These are phyloP conservation scores for Drosophila recens DNA, from an alignment of 2,888 invertebrate species.

Conservation along the genomic window DNA sequence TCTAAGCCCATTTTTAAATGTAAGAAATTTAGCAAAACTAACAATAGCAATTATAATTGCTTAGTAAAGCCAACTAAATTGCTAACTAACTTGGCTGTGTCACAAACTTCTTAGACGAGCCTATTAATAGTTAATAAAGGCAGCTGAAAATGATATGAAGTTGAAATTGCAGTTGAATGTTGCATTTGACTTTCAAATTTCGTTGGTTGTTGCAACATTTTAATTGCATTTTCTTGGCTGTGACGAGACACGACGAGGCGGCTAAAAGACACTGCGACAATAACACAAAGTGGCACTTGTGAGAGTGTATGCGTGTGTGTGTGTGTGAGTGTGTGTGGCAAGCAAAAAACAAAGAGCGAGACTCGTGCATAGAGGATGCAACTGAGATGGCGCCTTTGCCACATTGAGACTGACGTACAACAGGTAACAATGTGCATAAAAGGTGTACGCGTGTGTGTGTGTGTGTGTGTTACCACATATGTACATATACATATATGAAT, in stretches of 20 bases:
- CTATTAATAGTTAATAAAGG: constrained; percentile 14
- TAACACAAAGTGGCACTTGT: constrained; percentile 56
- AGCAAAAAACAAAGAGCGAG: constrained; percentile 19
- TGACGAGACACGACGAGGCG: background rate
- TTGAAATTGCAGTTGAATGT: constrained; percentile 2
- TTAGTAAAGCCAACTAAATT: background rate
- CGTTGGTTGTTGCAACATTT: constrained; percentile 19
- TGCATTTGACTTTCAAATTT: constrained; percentile 27
- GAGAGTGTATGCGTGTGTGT: constrained; percentile 2
- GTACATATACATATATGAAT: background rate
- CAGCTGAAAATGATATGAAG: background rate
- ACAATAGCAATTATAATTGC: background rate
- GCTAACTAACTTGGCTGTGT: constrained; percentile 9
- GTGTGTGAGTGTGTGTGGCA: constrained; percentile 20
- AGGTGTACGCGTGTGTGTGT: constrained; percentile 41
- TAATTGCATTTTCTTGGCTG: constrained; percentile 19
- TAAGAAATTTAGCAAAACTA: background rate
- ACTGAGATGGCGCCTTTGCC: constrained; percentile 29
- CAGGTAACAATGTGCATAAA: constrained; percentile 53
- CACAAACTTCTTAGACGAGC: constrained; percentile 3
- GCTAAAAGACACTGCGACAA: constrained; percentile 56
- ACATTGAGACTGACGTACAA: constrained; percentile 31
- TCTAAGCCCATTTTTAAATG: background rate
- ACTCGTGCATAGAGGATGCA: constrained; percentile 6
- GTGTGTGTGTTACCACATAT: too few species aligned